Evolutionary conservation across 2,113 vertebrate species (phyloP), one percentile per base, ranked within the genome.

Genomic region (Proterorhinus semilunaris): DNA sequence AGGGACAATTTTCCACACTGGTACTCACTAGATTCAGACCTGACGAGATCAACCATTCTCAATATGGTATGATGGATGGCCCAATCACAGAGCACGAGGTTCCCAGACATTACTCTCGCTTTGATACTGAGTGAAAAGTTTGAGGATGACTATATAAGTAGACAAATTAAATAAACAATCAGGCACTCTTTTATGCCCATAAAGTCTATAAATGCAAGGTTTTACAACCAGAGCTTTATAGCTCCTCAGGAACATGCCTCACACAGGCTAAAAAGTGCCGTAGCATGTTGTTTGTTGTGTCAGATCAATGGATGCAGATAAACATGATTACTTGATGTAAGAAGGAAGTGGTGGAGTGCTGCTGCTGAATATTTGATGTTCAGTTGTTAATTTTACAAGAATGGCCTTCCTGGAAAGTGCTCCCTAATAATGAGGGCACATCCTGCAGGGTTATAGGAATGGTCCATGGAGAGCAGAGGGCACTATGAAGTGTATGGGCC

Each of bases 311-410:
- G 65, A 52, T 66, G n/a, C 62, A 71, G 46, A 36, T 72, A 68
- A 48, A 80, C 5, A 63, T 75, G 71, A 62, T 74, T 36, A 70
- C 8, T 47, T 74, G 59, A 61, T 57, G 59, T 70, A 52, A 76
- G 63, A 68, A 80, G 17, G 1, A 15, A 10, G 58, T 62, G 61
- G 75, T 51, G 68, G 49, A 77, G 75, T 55, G 69, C 80, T 69
- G 7, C 49, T 90, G 9, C 49, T 90, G 66, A 86, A 88, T 90
- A 86, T 87, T 90, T 88, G 6, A 89, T 89, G 83, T 84, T 66
- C 61, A 50, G 52, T 71, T 78, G 74, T 83, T 70, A 83, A 83
- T 49, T 71, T 73, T 51, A 55, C 71, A 76, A 71, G 45, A 68
- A 81, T n/a, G 68, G 52, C 42, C 70, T 84, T 86, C 79, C 79